These are phyloP conservation scores for Diacarnus erythraeanus DNA, from an alignment of 37 sponge, comb jelly and placozoan species.

Conservation along the genomic window DNA sequence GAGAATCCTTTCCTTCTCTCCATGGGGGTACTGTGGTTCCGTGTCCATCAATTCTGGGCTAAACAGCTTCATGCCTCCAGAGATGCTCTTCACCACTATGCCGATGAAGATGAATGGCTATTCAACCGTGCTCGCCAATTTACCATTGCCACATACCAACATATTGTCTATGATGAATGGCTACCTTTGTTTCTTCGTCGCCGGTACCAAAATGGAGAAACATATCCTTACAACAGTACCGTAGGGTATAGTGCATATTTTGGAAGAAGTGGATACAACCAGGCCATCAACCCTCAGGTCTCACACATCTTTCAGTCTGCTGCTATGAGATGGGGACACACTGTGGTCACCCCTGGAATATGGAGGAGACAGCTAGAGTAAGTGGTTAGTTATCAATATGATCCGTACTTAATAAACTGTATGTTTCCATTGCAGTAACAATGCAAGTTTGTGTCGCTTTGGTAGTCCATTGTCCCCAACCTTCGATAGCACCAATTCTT, in stretches of 20 bases:
- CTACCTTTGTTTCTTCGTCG: conserved; percentile 80
- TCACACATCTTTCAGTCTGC: conserved; percentile 92
- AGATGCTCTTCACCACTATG: background rate
- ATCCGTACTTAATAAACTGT: background rate
- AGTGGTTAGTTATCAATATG: background rate
- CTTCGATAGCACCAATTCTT: conserved; percentile 8
- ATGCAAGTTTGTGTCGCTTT: background rate
- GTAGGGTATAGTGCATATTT: conserved; percentile 68
- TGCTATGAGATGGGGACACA: conserved; percentile 95
- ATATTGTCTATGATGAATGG: conserved; percentile 84
- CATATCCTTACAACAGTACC: conserved; percentile 18
- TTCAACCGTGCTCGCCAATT: conserved; percentile 89
- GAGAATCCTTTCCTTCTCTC: conserved; percentile 88
- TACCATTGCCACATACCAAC: conserved; percentile 92
- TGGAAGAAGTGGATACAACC: conserved; percentile 71
- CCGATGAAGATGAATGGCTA: conserved; percentile 79
- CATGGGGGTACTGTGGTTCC: conserved; percentile 89
- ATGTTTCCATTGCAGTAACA: background rate
- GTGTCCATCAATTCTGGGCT: conserved; percentile 90
- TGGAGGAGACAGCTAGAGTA: conserved; percentile 59
- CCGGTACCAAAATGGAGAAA: conserved; percentile 24
- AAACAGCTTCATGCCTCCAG: conserved; percentile 4
- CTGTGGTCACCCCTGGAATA: conserved; percentile 88
- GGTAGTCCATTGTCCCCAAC: conserved; percentile 1
- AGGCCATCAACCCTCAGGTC: conserved; percentile 77